Evolutionary conservation across 2,113 vertebrate genomes (phyloP), one percentile per base, ranked within the genome.

Genomic region (Lethenteron reissneri): DNA sequence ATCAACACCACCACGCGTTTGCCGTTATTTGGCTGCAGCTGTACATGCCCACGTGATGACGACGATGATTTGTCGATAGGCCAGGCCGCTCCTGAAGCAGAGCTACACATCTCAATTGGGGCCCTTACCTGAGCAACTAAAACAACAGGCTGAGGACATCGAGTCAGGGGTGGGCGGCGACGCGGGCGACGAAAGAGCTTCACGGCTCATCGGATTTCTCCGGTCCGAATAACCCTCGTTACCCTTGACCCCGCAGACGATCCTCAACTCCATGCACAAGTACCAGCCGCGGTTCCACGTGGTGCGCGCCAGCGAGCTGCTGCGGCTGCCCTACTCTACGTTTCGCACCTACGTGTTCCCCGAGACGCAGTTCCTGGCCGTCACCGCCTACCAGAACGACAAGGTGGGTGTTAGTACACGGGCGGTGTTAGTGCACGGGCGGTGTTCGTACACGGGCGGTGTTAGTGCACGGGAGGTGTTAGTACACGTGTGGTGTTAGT

Each of bases 361-460:
- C 1, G 94, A 97, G 79, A 99, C 91, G 0, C 91, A 96, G 75
- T 99, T 99, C 84, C 96, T 97, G 71, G 92, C 92, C 2, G 92
- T 97, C 77, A 99, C 94, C 70, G 94, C 94, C 72, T 97, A 99
- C 84, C 94, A 99, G 79, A 99, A 99, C 71, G 92, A 99, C 81
- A 99, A 99, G 90, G 94, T 97, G 83, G 83, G 82, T 74, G 72
- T 68, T 21, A 9, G n/a, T 11, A 2, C 62, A 68, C 15, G 62
- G 21, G 11, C 21, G 11, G 11, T n/a, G 62, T 21, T 68, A n/a
- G 21, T 68, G 2, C 9, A 68, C 9, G 60, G 10, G 9, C 11
- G n/a, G n/a, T 11, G n/a, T 68, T 21, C 9, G n/a, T 68, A 11
- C 62, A 68, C 15, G 62, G 21, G 1, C 21, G 62, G 21, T n/a